A percentile compares a stretch with the other conserved stretches of the same genome.
These are phyloP conservation scores for Orthosia gracilis DNA, from an alignment of 2,888 invertebrate genomes.

Conservation along the genomic window DNA sequence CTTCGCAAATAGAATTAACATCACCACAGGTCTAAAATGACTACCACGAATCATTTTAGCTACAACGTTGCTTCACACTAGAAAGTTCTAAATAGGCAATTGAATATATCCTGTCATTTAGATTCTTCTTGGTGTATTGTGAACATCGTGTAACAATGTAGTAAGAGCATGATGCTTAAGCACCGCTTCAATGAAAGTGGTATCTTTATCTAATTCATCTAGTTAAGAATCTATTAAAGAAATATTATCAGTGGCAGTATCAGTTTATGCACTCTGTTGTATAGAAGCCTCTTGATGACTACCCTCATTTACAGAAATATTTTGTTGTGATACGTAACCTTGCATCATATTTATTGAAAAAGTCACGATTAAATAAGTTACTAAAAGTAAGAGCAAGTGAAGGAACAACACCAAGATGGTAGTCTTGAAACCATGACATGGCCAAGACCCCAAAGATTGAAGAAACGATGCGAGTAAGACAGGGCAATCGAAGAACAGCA, in stretches of 20 bases:
- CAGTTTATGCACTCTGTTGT: neutral
- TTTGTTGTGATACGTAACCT: too few species aligned
- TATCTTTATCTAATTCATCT: neutral
- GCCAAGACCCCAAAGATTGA: too few species aligned
- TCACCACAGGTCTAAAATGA: neutral
- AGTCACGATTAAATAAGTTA: too few species aligned
- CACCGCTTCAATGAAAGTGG: neutral
- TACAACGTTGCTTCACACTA: neutral
- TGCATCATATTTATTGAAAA: too few species aligned
- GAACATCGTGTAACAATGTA: slow-evolving; percentile 11
- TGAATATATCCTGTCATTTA: slow-evolving; percentile 42
- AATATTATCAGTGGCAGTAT: neutral
- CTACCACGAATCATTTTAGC: neutral
- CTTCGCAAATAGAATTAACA: neutral
- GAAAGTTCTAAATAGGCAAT: slow-evolving; percentile 32
- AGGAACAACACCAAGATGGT: too few species aligned
- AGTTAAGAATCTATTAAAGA: neutral
- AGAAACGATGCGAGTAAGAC: neutral
- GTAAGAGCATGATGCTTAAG: neutral
- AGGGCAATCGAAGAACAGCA: neutral
- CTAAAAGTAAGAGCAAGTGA: too few species aligned
- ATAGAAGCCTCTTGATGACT: neutral
- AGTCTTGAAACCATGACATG: too few species aligned
- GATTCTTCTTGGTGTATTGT: neutral
- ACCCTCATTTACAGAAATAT: neutral